Evolutionary conservation across 1,140 invertebrate genomes (phyloP), one percentile per base, ranked within the genome.

Genomic region (Pogonus chalceus): DNA sequence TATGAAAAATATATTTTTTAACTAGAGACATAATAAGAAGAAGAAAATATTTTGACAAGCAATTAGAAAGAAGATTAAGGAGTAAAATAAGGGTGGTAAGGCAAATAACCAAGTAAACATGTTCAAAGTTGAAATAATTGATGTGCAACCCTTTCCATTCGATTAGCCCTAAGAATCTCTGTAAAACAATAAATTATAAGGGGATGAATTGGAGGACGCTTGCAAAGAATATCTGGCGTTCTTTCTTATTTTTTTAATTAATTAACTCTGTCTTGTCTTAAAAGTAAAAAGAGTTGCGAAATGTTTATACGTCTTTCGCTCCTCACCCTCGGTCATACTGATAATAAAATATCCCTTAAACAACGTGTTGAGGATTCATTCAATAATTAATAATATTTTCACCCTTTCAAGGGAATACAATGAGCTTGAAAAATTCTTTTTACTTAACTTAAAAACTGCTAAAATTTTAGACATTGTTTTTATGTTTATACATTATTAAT

Each of bases 141-240:
- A 43, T 43, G 37, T 18, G 37, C 37, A 43, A 43, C 37, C 37
- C 37, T 18, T 43, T 43, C 7, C 37, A 16, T 43, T 43, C 37
- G 37, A 43, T 43, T 43, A 43, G 37, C 9, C 37, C 37, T 9
- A 43, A 43, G 18, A 43, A 43, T 43, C 37, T 43, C 37, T 43
- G 37, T 43, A 43, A 43, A 43, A 43, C 37, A 43, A 43, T 43
- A 43, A 43, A 43, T 43, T 43, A 43, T 16, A 31, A 43, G 7
- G 18, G 7, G 18, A 18, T 10, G 37, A 31, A 14, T 31, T n/a
- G n/a, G n/a, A n/a, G n/a, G n/a, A n/a, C n/a, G n/a, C n/a, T n/a
- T n/a, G n/a, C n/a, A n/a, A n/a, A n/a, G n/a, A n/a, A n/a, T n/a
- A n/a, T n/a, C 26, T 31, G 26, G 26, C 7, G 26, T 31, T n/a